Evolutionary conservation across 2,888 invertebrate genomes (phyloP).

Genomic region (Trichogramma evanescens): DNA sequence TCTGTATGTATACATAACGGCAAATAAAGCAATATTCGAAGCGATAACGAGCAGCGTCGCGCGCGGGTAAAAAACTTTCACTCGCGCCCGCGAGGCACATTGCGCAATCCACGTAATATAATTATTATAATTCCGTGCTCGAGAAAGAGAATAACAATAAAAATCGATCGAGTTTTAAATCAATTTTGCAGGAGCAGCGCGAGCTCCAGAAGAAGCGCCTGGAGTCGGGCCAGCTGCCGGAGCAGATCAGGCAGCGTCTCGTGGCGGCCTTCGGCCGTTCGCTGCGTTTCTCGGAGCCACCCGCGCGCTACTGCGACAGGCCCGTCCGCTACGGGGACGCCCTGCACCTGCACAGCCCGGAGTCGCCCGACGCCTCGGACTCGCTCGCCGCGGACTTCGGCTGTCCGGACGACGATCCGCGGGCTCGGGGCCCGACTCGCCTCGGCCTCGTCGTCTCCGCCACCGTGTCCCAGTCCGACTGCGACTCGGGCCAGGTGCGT

Average conservation of each 20-base stretch:
- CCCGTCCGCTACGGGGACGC: background rate
- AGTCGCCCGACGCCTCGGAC: conserved; percentile 5
- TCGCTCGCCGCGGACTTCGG: background rate
- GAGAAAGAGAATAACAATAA: too few species aligned
- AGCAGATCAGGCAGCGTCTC: conserved; percentile 3
- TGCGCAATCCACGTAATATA: too few species aligned
- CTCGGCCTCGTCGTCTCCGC: conserved; percentile 12
- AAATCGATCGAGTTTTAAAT: too few species aligned
- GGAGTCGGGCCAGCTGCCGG: conserved; percentile 1
- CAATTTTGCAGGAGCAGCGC: conserved; percentile 4
- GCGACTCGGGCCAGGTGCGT: background rate
- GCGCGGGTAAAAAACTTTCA: too few species aligned
- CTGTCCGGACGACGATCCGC: conserved; percentile 4
- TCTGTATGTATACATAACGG: too few species aligned
- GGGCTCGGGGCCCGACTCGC: background rate
- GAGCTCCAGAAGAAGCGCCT: background rate
- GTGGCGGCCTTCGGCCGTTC: background rate
- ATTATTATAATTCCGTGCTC: too few species aligned
- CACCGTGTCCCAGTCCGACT: conserved; percentile 1
- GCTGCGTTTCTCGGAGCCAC: background rate
- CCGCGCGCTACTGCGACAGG: background rate
- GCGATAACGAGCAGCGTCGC: too few species aligned
- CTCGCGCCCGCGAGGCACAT: too few species aligned
- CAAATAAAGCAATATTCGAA: too few species aligned
- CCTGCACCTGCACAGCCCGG: conserved; percentile 9